These are phyloP conservation scores for Drosophila insularis DNA, from an alignment of 1,140 invertebrate genomes.

Conservation along the genomic window DNA sequence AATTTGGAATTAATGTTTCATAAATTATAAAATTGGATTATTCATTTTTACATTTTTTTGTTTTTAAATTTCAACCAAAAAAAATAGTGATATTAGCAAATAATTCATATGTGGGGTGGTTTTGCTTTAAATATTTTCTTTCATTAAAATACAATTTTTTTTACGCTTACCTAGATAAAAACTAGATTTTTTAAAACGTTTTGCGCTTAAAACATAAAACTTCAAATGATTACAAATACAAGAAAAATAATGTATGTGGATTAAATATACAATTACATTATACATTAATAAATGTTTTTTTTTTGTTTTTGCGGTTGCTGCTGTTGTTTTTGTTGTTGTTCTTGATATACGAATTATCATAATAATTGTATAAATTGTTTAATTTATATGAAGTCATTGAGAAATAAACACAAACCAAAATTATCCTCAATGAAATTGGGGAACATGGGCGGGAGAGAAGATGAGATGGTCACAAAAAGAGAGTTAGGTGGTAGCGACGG, in stretches of 20 bases:
- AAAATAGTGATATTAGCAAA: constrained; percentile 1
- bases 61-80: not conserved
- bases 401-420: constrained; percentile 59
- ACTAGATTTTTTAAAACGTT: constrained; percentile 61
- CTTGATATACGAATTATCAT: constrained; percentile 17
- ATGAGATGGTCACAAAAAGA: constrained; percentile 17
- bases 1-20: not conserved
- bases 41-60: not conserved
- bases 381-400: constrained; percentile 59
- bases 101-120: constrained; percentile 44
- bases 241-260: constrained; percentile 57
- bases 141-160: constrained; percentile 51
- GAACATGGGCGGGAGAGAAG: constrained; percentile 16
- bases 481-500: constrained; percentile 11
- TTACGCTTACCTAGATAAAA: constrained; percentile 54
- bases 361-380: constrained; percentile 46
- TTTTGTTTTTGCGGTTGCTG: constrained; percentile 1
- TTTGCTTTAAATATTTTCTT: constrained; percentile 36
- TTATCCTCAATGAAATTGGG: not conserved
- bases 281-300: constrained; percentile 45
- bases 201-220: constrained; percentile 65
- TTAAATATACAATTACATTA: constrained; percentile 40
- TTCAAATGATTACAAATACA: constrained; percentile 52
- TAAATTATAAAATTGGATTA: not conserved
- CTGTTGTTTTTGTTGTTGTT: not conserved